Percentiles rank a stretch among this genome's conserved stretches.
phyloP scores from a whole-genome alignment of 2,113 vertebrate species.

The Myrmophylax atrothorax region DNA sequence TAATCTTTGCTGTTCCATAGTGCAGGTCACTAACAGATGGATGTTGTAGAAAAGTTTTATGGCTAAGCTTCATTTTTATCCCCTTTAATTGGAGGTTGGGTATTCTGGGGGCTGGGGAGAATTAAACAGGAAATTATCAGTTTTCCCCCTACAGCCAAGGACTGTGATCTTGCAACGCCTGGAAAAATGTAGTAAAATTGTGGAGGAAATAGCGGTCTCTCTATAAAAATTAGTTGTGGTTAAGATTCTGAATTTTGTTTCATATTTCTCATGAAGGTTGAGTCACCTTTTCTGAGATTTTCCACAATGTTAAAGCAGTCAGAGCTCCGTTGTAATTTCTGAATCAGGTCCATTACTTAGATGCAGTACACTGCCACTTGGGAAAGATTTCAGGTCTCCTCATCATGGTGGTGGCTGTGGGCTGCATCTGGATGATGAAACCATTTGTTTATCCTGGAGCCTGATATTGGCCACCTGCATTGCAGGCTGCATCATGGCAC shows the following conservation, averaged over 20 bases:
- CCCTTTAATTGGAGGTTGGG: background rate
- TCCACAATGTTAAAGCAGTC: background rate
- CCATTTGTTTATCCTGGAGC: background rate
- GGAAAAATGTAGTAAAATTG: background rate
- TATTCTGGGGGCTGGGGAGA: background rate
- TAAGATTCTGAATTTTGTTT: background rate
- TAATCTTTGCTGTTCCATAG: background rate
- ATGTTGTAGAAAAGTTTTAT: background rate
- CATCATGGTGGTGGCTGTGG: too few relatives aligned
- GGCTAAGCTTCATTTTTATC: background rate
- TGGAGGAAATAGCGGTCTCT: background rate
- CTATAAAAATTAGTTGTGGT: background rate
- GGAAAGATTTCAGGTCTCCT: background rate
- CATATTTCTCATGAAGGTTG: background rate
- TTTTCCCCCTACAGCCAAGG: background rate
- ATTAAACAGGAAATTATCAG: background rate
- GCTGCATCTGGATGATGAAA: background rate
- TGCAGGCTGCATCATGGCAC: background rate
- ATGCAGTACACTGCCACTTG: background rate
- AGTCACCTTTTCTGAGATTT: background rate
- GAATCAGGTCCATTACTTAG: background rate
- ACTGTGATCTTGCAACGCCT: background rate
- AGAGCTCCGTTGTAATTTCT: background rate
- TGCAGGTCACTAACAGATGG: background rate
- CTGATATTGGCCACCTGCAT: rapidly evolving